Base-by-base conservation (phyloP, 1,140 invertebrate genomes). In the Euwallacea fornicatus region DNA sequence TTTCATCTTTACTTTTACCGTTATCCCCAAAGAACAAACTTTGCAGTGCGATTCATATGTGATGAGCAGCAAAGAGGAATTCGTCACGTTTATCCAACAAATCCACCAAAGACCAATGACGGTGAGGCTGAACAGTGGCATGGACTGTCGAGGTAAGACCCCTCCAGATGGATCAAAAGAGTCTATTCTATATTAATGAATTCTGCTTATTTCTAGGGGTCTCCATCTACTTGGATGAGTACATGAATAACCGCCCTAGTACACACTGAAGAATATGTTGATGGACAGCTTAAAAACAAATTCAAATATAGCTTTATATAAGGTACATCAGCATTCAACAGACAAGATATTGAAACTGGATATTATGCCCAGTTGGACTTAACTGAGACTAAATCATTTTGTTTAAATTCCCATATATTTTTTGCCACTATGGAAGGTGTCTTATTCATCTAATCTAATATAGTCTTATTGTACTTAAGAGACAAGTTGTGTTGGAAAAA, bases 231-330 rank as follows among this genome's bases (percentile, higher is more conserved):
- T 83, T 99, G 4, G 98, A 99, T 87, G 98, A 98, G 7, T 99
- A 99, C 81, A 99, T 99, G 98, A 99, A 99, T 82, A 99, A n/a
- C 99, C 79, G 98, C 98, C 7, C 83, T 99, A 10, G 98, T 99
- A 83, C 98, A 99, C 84, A 99, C 97, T 4, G 98, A 99, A 85
- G 98, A 99, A 83, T 99, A 99, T 84, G 92, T 97, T 0, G 98
- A 99, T 83, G 98, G 98, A 2, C 97, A 99, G 82, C 84, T 99
- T 10, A 99, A 99, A 82, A 98, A 99, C 78, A 99, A 99, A 85
- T 99, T 98, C 84, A 97, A 97, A 2, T 97, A 99, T 88, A 95
- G 97, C 7, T 99, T 99, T 79, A 98, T 99, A 75, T 85, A 98
- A 78, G 98, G 6, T 98, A 98, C 82, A 98, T 98, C 73, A 97